Evolutionary conservation across 1,140 invertebrate genomes (phyloP), one percentile per base, ranked within the genome.

Genomic region (Ostrea edulis): DNA sequence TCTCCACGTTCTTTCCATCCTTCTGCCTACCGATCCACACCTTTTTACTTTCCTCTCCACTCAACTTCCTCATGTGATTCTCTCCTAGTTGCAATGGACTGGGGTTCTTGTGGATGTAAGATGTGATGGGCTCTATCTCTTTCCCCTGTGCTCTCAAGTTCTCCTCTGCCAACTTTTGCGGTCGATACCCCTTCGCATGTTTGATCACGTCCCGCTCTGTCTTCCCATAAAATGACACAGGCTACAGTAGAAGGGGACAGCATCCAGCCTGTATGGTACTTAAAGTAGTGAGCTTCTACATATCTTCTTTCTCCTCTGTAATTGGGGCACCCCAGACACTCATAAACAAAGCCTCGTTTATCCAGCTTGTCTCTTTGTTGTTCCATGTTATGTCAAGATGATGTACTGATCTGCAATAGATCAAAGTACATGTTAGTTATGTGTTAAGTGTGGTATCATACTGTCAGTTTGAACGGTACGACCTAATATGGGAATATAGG

Each of bases 161-260:
- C 20, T 68, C 52, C 4, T 22, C 44, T 11, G 58, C 58, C 20
- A 29, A 20, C 20, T 51, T 65, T 25, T 86, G 85, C 0, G 58
- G 53, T 1, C 25, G n/a, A 51, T 35, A 82, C 51, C 84, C 84
- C 62, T 58, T 58, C n/a, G 65, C 17, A 20, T 86, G 58, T 20
- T 52, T 68, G 2, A 52, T 51, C 25, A 86, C 35, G 11, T 86
- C 62, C n/a, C 52, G 4, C 44, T 68, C 25, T 7, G 85, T 86
- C 17, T 65, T 86, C 25, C 58, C 9, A 68, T 86, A 35, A 86
- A 86, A 71, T 68, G 85, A 25, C 85, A 86, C 35, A 86, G n/a
- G 58, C 58, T 68, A 44, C 85, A 86, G 85, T 86, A 86, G n/a
- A 35, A 86, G 0, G 85, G 85, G 17, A 86, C 85, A 65, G 22